Evolutionary conservation across 2,113 vertebrate genomes (phyloP), one percentile per base, ranked within the genome.

Genomic region (Triplophysa dalaica): DNA sequence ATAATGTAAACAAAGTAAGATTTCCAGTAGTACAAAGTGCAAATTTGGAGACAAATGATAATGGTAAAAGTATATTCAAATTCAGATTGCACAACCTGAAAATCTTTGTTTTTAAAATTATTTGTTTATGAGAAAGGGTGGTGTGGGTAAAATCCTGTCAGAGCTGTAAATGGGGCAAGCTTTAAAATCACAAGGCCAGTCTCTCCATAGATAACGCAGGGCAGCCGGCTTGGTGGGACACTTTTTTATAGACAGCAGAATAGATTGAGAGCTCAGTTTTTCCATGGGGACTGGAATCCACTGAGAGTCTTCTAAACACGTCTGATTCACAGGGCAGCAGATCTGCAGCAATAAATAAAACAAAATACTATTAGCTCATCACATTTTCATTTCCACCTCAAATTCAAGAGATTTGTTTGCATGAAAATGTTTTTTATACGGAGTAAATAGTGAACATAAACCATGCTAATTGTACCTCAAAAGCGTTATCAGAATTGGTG

Each of bases 151-250:
- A 29, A 82, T 1, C n/a, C 73, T 8, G 14, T 63, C 68, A 41
- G 61, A 4, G 61, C 94, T 91, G 86, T 98, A 98, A 22, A 98
- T 50, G 0, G 93, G 90, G 54, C 97, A 98, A 45, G 87, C 87
- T 85, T 94, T 93, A 60, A 95, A 95, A 8, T 90, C 86, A 26
- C 96, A 98, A 4, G 96, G 96, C 95, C 95, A 97, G 17, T 96
- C 91, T 0, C 29, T 90, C 96, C 97, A 98, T 11, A 95, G 95
- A 0, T 98, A 98, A 21, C 95, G 94, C 43, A 98, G 22, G 22
- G 87, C 95, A 22, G 73, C 58, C 2, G 88, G n/a, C 54, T 21
- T 58, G 54, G n/a, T 19, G 54, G 8, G 19, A 58, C 19, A 56
- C 54, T 56, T 0, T 19, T 17, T 52, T 52, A 21, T 8, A 58